Evolutionary conservation across 1,140 invertebrate genomes (phyloP).

Genomic region (Drosophila kepulauana): DNA sequence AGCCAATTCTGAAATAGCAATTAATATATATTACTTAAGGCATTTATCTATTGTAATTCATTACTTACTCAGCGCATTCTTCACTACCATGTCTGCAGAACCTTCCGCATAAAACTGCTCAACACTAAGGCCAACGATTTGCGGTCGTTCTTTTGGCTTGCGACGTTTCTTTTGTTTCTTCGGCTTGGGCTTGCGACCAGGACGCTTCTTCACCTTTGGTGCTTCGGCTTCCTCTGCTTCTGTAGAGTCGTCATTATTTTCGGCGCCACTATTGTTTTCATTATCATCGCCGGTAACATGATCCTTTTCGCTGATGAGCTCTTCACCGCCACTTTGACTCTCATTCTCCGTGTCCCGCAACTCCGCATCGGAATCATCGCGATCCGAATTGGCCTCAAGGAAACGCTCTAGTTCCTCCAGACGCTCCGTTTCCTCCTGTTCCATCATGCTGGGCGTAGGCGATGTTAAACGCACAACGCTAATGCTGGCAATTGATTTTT

Average conservation of each 20-base stretch:
- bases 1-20: slow-evolving; percentile 74
- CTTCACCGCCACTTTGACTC: slow-evolving; percentile 51
- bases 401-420: slow-evolving; percentile 65
- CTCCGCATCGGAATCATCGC: slow-evolving; percentile 62
- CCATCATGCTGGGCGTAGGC: slow-evolving; percentile 82
- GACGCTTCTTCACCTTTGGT: slow-evolving; percentile 57
- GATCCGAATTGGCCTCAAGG: slow-evolving; percentile 52
- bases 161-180: slow-evolving; percentile 66
- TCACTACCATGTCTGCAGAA: slow-evolving; percentile 75
- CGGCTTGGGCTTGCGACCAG: slow-evolving; percentile 67
- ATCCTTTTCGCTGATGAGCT: slow-evolving; percentile 56
- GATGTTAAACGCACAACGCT: slow-evolving; percentile 82
- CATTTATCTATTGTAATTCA: not conserved
- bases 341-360: slow-evolving; percentile 46
- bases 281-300: slow-evolving; percentile 62
- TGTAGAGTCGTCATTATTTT: slow-evolving; percentile 66
- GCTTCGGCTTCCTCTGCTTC: slow-evolving; percentile 67
- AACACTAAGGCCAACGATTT: slow-evolving; percentile 74
- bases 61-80: slow-evolving; percentile 79
- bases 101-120: slow-evolving; percentile 80
- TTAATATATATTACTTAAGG: not conserved
- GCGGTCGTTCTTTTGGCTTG: slow-evolving; percentile 73
- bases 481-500: slow-evolving; percentile 79
- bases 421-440: slow-evolving; percentile 77
- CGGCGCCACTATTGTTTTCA: slow-evolving; percentile 55